Base-by-base conservation (phyloP, 2,113 vertebrate genomes). In the Amia ocellicauda region DNA sequence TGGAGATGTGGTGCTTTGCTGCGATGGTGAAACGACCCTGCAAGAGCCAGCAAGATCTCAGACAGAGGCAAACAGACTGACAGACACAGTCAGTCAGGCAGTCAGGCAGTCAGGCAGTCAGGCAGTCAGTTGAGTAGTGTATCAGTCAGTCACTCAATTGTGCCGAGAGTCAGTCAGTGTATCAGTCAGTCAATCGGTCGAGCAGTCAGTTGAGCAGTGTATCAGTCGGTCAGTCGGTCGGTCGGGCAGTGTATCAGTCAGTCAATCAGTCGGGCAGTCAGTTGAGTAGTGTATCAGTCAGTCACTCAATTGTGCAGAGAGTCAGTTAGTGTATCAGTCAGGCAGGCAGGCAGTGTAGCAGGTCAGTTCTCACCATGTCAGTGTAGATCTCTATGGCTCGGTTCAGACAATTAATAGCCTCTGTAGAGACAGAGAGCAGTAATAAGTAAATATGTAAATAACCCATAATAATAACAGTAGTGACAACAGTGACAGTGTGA, bases 351-450 rank as follows among this genome's bases (percentile, higher is more conserved):
- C n/a, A n/a, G n/a, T n/a, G n/a, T n/a, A n/a, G n/a, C n/a, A n/a
- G n/a, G n/a, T 36, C 31, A 5, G 11, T 26, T 52, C 89, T 91
- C 75, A 96, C 94, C 94, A 96, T 96, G 66, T 97, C 94, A 0
- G 94, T 97, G 77, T 97, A 97, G 65, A 97, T 97, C 81, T 97
- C 94, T 16, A 96, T 96, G 1, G 94, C 91, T 74, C 91, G 80
- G 73, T 92, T 93, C 77, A 97, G 67, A 72, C 94, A 97, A 86
- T 94, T 96, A 69, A 96, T 94, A 66, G 94, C 94, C 88, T 97
- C 94, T 97, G 80, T 55, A 60, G 74, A 78, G 9, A 82, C n/a
- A 40, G 68, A 47, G 57, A 24, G 3, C 28, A 42, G 3, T n/a
- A 40, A 2, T 24, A 1, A 26, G n/a, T n/a, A n/a, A n/a, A n/a